These are phyloP conservation scores for Acridotheres tristis DNA, from an alignment of 2,797 vertebrate species.

Conservation along the genomic window DNA sequence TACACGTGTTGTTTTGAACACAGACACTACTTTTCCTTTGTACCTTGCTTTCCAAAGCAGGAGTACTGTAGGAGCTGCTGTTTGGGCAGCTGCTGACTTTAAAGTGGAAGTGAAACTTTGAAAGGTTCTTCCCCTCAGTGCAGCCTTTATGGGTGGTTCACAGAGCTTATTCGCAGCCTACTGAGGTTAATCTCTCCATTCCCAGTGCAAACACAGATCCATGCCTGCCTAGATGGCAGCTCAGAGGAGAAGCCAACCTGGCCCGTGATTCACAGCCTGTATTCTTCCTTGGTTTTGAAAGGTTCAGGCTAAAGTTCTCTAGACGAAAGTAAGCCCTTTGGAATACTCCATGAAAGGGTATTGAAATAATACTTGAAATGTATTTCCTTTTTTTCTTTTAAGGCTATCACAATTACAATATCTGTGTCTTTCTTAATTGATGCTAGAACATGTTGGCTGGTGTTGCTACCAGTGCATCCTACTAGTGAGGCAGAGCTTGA, in stretches of 20 bases:
- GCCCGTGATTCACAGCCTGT: neutral
- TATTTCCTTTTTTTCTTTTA: neutral
- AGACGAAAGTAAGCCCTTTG: neutral
- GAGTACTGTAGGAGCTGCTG: neutral
- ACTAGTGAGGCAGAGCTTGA: slow-evolving; percentile 22
- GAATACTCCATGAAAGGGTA: neutral
- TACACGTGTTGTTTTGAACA: neutral
- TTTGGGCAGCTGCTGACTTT: neutral
- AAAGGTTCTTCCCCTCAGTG: neutral
- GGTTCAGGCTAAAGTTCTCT: neutral
- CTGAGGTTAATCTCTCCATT: neutral
- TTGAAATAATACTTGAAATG: neutral
- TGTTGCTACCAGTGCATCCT: slow-evolving; percentile 14
- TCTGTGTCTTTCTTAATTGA: slow-evolving; percentile 41
- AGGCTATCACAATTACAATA: neutral
- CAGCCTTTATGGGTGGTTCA: neutral
- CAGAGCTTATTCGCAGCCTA: neutral
- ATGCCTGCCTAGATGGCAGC: neutral
- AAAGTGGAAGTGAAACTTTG: neutral
- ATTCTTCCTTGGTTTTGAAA: neutral
- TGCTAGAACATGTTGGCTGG: slow-evolving; percentile 20
- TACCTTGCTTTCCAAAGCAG: neutral
- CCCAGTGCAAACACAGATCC: neutral
- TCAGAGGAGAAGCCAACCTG: neutral
- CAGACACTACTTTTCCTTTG: neutral